Evolutionary conservation across 1,140 invertebrate genomes (phyloP).

Genomic region (Brachionus paranguensis): DNA sequence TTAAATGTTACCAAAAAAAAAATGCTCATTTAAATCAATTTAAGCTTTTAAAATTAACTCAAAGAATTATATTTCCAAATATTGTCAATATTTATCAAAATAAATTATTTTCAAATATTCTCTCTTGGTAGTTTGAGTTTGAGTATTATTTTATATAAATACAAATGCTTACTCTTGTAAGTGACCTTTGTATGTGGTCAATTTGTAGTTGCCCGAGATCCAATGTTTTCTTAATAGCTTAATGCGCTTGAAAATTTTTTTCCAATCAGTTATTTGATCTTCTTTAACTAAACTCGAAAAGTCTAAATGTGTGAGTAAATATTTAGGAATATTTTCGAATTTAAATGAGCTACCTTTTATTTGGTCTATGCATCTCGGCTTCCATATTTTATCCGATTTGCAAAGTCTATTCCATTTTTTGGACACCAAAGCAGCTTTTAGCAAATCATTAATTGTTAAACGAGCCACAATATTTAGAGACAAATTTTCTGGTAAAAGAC

Average conservation of each 20-base stretch:
- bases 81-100: not conserved
- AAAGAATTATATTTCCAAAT: not conserved
- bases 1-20: not conserved
- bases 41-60: not conserved
- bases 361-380: conserved; percentile 46
- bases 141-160: not conserved
- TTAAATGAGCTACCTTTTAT: conserved; percentile 35
- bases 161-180: conserved; percentile 8
- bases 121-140: not conserved
- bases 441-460: conserved; percentile 45
- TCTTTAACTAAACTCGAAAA: not conserved
- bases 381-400: conserved; percentile 48
- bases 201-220: conserved; percentile 1
- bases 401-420: conserved; percentile 47
- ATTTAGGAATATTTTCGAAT: not conserved
- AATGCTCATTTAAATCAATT: not conserved
- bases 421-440: conserved; percentile 47
- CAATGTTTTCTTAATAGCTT: conserved; percentile 27
- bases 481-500: conserved; percentile 46
- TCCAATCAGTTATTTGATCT: conserved; percentile 6
- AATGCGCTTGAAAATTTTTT: conserved; percentile 10
- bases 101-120: conserved; percentile 4
- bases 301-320: not conserved
- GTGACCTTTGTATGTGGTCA: conserved; percentile 30
- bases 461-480: conserved; percentile 47